phyloP scores from a whole-genome alignment of 2,113 vertebrate genomes.

The Alouatta palliata region DNA sequence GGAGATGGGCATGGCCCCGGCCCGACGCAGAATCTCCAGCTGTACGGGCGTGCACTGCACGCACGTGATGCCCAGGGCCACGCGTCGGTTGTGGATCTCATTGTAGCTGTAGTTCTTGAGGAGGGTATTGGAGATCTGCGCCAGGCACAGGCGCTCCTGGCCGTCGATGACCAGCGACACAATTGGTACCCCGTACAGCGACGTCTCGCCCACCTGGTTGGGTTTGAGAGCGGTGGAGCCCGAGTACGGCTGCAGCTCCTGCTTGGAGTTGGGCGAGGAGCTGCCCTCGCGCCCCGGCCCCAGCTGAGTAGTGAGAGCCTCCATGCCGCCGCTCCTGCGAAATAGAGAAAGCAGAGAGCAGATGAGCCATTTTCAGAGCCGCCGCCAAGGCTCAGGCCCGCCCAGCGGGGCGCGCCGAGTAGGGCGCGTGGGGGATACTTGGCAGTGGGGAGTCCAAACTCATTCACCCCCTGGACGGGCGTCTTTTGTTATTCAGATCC shows the following conservation, averaged over 20 bases:
- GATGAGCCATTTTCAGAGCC: constrained; percentile 71
- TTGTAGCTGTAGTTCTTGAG: constrained; percentile 96
- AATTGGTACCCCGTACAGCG: constrained; percentile 95
- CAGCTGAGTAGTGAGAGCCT: constrained; percentile 93
- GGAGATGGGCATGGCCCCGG: constrained; percentile 95
- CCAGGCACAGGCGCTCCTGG: constrained; percentile 93
- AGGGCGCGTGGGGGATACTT: constrained; percentile 3
- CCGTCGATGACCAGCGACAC: constrained; percentile 96
- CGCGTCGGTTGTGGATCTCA: constrained; percentile 94
- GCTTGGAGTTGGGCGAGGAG: constrained; percentile 92
- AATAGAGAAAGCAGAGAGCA: constrained; percentile 77
- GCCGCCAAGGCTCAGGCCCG: constrained; percentile 29
- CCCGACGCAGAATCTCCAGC: constrained; percentile 93
- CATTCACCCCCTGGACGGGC: constrained; percentile 39
- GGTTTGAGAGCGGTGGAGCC: constrained; percentile 91
- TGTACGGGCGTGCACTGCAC: constrained; percentile 96
- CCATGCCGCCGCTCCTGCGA: constrained; percentile 91
- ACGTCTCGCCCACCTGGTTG: constrained; percentile 96
- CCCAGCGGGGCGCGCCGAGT: constrained; percentile 62
- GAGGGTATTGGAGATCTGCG: constrained; percentile 95
- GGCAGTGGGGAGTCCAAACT: constrained; percentile 61
- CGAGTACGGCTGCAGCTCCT: constrained; percentile 90
- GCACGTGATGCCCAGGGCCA: constrained; percentile 94
- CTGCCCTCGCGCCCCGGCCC: constrained; percentile 91
- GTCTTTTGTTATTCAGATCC: constrained; percentile 69